These are phyloP conservation scores for Microvelia longipes DNA, from an alignment of 1,140 invertebrate genomes.

Conservation along the genomic window DNA sequence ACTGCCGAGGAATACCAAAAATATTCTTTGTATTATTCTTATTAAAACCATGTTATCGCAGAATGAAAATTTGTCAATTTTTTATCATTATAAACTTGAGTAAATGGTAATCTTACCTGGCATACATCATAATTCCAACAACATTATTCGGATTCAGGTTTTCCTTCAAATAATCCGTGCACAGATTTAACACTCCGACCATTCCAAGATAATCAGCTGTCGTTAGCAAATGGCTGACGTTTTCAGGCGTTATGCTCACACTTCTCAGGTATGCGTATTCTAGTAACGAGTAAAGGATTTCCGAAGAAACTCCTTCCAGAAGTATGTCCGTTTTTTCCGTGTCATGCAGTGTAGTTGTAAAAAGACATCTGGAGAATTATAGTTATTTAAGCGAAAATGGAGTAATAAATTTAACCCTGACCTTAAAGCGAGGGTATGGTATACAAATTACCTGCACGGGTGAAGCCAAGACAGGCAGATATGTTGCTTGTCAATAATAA, in stretches of 20 bases:
- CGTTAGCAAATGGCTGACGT: constrained; percentile 57
- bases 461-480: no score
- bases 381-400: no score
- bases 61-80: no score
- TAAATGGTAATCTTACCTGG: no score
- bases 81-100: no score
- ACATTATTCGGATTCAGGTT: constrained; percentile 56
- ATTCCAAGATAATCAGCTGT: constrained; percentile 68
- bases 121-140: constrained; percentile 65
- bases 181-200: constrained; percentile 54
- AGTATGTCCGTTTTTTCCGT: constrained; percentile 48
- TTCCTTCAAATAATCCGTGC: constrained; percentile 51
- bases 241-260: constrained; percentile 48
- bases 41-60: no score
- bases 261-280: constrained; percentile 67
- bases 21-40: no score
- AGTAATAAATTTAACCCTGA: no score
- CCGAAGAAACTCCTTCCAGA: constrained; percentile 55
- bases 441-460: no score
- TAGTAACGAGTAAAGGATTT: constrained; percentile 56
- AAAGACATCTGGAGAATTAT: constrained; percentile 49
- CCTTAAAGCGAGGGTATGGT: no score
- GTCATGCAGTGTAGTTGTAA: constrained; percentile 58
- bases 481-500: no score
- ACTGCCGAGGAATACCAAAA: no score